Base-by-base conservation (phyloP, 2,888 invertebrate genomes). In the Drosophila hamatofila region DNA sequence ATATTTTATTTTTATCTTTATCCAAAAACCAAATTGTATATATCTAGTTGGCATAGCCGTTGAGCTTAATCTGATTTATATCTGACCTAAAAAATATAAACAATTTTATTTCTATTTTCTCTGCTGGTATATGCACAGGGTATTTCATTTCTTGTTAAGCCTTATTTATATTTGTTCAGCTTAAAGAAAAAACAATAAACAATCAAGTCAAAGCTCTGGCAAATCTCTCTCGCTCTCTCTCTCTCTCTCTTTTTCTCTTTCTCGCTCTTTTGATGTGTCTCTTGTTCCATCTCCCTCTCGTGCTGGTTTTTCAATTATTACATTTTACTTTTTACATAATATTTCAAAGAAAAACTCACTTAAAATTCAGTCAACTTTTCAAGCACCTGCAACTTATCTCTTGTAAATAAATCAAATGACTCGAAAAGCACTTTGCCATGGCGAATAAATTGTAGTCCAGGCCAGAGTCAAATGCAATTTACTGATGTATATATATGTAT, bases 381-480 rank as follows among this genome's bases (percentile, higher is more conserved):
- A 48, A 42, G 41, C 62, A 75, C 61, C 71, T 76, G 71, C 37
- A 59, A 52, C n/a, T 72, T 64, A 55, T 46, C 55, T 46, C 58
- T 61, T 39, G 69, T 62, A 64, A 64, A 64, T 65, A 74, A 74
- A 74, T 65, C 69, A 65, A 74, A 78, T 62, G 64, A 64, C 42
- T 64, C 51, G 44, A 74, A 59, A 59, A 74, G 60, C 73, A 81
- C 76, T 87, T 71, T 75, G 46, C 49, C 44, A 62, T 63, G 78
- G 60, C 55, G 55, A 58, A 64, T 70, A 68, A 67, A 80, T 74
- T 81, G 60, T 66, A 23, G 54, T 44, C 37, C 48, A 16, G 41
- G 25, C 33, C 35, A 37, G 51, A 63, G 35, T 27, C 48, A 67
- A 74, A 78, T 56, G 39, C 86, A 83, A 78, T 86, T 80, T 85